Percentiles rank a stretch among this genome's conserved stretches.
These are phyloP conservation scores for Diaprepes abbreviatus DNA, from an alignment of 2,888 invertebrate species.

Conservation along the genomic window DNA sequence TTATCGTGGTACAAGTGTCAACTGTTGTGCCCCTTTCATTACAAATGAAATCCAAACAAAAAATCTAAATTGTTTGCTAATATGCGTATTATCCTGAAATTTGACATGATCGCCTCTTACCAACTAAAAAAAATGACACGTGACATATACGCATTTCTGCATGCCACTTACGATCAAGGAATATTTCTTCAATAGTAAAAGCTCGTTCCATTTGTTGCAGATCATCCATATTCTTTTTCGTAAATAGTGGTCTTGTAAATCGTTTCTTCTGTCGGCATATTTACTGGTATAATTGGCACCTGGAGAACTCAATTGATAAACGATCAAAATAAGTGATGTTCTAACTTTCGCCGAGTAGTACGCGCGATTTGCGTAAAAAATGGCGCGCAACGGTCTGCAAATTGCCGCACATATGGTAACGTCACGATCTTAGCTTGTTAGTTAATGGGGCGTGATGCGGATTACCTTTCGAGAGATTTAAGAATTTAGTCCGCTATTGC, in stretches of 20 bases:
- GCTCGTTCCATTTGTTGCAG: too few relatives aligned
- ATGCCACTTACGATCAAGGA: too few relatives aligned
- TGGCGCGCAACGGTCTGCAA: slow-evolving; percentile 43
- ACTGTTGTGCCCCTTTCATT: too few relatives aligned
- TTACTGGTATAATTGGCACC: slow-evolving; percentile 44
- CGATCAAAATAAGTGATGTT: slow-evolving; percentile 45
- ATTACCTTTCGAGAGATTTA: slow-evolving; percentile 42
- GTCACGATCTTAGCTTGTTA: slow-evolving; percentile 50
- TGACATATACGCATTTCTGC: too few relatives aligned
- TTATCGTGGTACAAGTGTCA: too few relatives aligned
- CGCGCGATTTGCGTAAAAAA: slow-evolving; percentile 47
- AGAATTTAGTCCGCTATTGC: slow-evolving; percentile 44
- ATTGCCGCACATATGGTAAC: slow-evolving; percentile 49
- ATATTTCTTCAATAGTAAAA: too few relatives aligned
- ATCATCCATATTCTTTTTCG: neutral
- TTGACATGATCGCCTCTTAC: too few relatives aligned
- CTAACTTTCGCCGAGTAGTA: slow-evolving; percentile 44
- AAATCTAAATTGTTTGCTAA: too few relatives aligned
- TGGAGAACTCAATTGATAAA: slow-evolving; percentile 45
- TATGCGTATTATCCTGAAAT: too few relatives aligned
- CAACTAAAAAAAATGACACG: too few relatives aligned
- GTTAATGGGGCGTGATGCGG: slow-evolving; percentile 48
- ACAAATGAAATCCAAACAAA: too few relatives aligned
- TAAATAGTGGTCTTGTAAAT: slow-evolving; percentile 32
- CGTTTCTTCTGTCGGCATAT: slow-evolving; percentile 30